phyloP scores from a whole-genome alignment of 2,888 invertebrate species.

The Sisyra terminalis region DNA sequence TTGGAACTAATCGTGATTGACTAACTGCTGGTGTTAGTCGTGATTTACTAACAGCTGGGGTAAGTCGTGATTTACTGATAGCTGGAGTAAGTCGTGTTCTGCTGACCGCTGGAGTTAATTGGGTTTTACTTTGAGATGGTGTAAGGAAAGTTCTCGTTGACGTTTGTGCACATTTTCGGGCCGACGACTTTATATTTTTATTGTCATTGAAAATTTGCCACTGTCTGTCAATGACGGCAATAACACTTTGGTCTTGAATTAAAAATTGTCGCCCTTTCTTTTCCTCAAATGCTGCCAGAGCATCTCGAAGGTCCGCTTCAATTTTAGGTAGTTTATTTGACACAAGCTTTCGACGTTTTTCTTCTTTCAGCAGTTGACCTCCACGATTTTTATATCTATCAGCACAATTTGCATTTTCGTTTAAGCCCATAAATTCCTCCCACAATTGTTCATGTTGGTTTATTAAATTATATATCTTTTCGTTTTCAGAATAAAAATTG shows the following conservation, averaged over 20 bases:
- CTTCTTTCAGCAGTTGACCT: conserved; percentile 69
- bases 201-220: conserved; percentile 43
- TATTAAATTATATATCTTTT: conserved; percentile 48
- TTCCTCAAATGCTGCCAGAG: conserved; percentile 37
- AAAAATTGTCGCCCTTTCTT: conserved; percentile 36
- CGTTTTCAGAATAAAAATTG: conserved; percentile 44
- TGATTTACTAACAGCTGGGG: too few species aligned
- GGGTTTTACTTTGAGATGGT: too few species aligned
- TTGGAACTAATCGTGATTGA: too few species aligned
- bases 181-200: conserved; percentile 33
- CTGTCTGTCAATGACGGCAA: conserved; percentile 40
- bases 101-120: too few species aligned
- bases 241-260: conserved; percentile 43
- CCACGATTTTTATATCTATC: conserved; percentile 77
- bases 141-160: too few species aligned
- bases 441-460: conserved; percentile 51
- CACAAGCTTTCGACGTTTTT: conserved; percentile 69
- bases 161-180: conserved; percentile 12
- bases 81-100: too few species aligned
- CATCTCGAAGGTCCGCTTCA: conserved; percentile 41
- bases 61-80: too few species aligned
- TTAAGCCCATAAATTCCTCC: conserved; percentile 58
- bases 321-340: conserved; percentile 55
- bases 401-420: conserved; percentile 60
- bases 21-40: too few species aligned